These are phyloP conservation scores for Typhlichthys subterraneus DNA, from an alignment of 2,797 vertebrate species.

Conservation along the genomic window DNA sequence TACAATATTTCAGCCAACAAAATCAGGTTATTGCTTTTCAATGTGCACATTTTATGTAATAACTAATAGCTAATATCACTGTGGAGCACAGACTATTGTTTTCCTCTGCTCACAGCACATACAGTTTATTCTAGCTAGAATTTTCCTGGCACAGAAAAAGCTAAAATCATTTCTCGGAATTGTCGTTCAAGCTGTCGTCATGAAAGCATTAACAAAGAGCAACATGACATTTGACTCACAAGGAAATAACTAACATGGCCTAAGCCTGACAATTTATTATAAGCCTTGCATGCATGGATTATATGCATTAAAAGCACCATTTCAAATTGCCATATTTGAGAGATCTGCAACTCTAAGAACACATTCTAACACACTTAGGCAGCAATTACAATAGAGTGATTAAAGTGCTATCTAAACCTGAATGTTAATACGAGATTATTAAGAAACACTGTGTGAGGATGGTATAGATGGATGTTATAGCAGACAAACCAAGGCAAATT, in stretches of 20 bases:
- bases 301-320: neutral
- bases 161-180: too few relatives aligned
- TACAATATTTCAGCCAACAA: too few relatives aligned
- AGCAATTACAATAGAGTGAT: slow-evolving; percentile 12
- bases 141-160: too few relatives aligned
- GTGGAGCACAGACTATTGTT: too few relatives aligned
- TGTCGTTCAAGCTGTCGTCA: too few relatives aligned
- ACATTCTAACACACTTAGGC: slow-evolving; percentile 44
- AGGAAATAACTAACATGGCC: neutral
- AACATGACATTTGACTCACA: neutral
- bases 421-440: slow-evolving; percentile 32
- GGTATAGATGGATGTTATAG: slow-evolving; percentile 22
- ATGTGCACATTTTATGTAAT: too few relatives aligned
- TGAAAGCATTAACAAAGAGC: too few relatives aligned
- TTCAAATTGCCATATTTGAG: neutral
- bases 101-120: too few relatives aligned
- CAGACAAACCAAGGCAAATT: slow-evolving; percentile 22
- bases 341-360: slow-evolving; percentile 25
- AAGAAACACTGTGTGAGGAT: slow-evolving; percentile 41
- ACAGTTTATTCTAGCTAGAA: too few relatives aligned
- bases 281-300: neutral
- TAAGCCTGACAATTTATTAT: neutral
- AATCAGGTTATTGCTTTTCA: too few relatives aligned
- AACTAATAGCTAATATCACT: too few relatives aligned
- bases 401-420: slow-evolving; percentile 35